Percentiles rank a stretch among this genome's conserved stretches.
Conservation (phyloP, 64 coral and sea anemone genomes). For the Acropora tenuis region DNA sequence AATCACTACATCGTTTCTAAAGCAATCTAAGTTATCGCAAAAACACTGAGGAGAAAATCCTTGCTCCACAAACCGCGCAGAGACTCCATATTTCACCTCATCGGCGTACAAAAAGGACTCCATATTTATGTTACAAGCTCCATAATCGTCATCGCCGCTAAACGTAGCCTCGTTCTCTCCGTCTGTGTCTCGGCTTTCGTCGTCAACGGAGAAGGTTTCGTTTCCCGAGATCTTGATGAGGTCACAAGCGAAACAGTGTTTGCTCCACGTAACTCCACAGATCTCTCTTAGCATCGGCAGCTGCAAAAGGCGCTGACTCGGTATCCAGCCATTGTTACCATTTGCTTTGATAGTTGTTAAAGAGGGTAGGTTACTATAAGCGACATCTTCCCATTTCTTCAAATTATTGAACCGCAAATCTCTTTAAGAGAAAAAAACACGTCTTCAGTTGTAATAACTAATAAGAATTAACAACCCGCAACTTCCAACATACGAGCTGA, state of each 20-base stretch:
- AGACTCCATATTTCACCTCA: conserved; percentile 38
- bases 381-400: conserved; percentile 52
- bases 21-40: conserved; percentile 36
- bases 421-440: conserved; percentile 40
- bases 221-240: conserved; percentile 55
- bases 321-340: conserved; percentile 64
- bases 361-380: conserved; percentile 26
- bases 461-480: not conserved
- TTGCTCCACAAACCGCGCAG: conserved; percentile 41
- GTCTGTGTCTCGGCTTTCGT: conserved; percentile 40
- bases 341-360: conserved; percentile 58
- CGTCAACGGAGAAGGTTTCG: not conserved
- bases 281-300: conserved; percentile 70
- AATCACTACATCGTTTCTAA: conserved; percentile 43
- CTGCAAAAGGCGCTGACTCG: conserved; percentile 54
- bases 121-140: not conserved
- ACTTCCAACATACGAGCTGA: no score
- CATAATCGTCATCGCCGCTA: conserved; percentile 10
- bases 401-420: conserved; percentile 74
- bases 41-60: conserved; percentile 74
- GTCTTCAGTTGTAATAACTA: not conserved
- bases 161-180: conserved; percentile 24
- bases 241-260: conserved; percentile 62
- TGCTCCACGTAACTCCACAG: conserved; percentile 76
- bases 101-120: conserved; percentile 33